Conservation (phyloP, 1,140 invertebrate species). For the Hyphantria cunea region DNA sequence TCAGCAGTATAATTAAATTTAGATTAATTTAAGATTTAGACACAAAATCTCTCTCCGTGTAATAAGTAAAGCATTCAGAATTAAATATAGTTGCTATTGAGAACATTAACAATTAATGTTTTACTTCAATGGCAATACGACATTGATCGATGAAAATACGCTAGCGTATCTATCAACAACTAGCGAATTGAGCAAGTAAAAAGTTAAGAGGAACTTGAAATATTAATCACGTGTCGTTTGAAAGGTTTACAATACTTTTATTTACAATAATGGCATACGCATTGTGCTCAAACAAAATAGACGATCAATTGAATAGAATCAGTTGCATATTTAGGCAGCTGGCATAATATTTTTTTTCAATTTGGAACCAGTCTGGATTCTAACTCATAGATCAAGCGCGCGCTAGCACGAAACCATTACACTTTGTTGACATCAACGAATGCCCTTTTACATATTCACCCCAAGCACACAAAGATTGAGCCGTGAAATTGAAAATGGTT, state of each 20-base stretch:
- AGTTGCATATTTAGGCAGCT: constrained; percentile 21
- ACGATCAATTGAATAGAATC: constrained; percentile 22
- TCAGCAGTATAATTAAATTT: no score
- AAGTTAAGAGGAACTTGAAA: constrained; percentile 12
- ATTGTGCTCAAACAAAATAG: constrained; percentile 2
- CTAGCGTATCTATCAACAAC: constrained; percentile 19
- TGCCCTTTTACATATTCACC: constrained; percentile 78
- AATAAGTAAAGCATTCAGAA: no score
- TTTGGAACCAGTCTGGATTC: constrained; percentile 52
- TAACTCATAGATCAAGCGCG: constrained; percentile 68
- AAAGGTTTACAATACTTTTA: constrained; percentile 11
- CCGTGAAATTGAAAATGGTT: constrained; percentile 79
- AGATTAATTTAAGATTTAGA: no score
- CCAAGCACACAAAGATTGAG: constrained; percentile 77
- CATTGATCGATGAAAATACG: constrained; percentile 44
- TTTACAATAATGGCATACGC: constrained; percentile 2
- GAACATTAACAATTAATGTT: constrained; percentile 26
- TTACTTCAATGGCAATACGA: constrained; percentile 24
- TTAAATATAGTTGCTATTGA: neutral
- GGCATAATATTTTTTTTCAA: constrained; percentile 44
- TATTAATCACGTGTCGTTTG: constrained; percentile 11
- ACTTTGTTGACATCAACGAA: constrained; percentile 77
- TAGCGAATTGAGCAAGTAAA: constrained; percentile 22
- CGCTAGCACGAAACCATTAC: constrained; percentile 74
- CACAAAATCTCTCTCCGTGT: no score